Evolutionary conservation across 37 sponge, comb jelly and placozoan genomes (phyloP), one percentile per base, ranked within the genome.

Genomic region (Theonella swinhoei): DNA sequence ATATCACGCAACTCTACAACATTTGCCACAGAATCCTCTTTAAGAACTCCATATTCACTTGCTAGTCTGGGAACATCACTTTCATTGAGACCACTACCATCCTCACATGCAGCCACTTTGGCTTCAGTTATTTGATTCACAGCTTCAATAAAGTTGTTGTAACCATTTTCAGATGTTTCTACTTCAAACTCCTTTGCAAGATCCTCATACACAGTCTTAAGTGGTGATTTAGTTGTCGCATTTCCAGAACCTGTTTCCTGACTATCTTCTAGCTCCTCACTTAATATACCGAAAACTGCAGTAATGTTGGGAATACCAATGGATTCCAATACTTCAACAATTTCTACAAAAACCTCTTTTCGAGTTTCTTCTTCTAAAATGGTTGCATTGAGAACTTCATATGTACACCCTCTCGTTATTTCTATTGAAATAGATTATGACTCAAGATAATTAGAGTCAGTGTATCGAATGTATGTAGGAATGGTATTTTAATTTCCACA

Each of bases 101-200:
- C 74, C 30, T 37, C 20, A 40, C 83, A 82, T 5, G 74, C 74
- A 62, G 70, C 74, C 20, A 2, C 41, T 36, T 82, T 29, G 39
- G 83, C 83, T 11, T 58, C 64, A 38, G 75, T 36, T 25, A 82
- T 82, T 39, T 62, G 72, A 39, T 20, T 72, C 1, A 82, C 38
- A 5, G 83, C 83, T 72, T 54, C 69, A 7, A 69, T 42, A 28
- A 80, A 80, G 24, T 42, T 47, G 35, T 29, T 80, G 81, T 32
- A 80, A 26, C 71, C 71, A 30, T 2, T 32, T 7, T 58, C 61
- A 43, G 81, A 30, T 25, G 68, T 19, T 41, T 19, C 47, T 2
- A 42, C 58, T 28, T 19, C 60, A 70, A 69, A 80, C 71, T 43
- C n/a, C 36, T 68, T 59, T 35, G 70, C 47, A 23, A 80, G 67